Conservation (phyloP, 2,113 vertebrate genomes). For the Lanius ludovicianus region DNA sequence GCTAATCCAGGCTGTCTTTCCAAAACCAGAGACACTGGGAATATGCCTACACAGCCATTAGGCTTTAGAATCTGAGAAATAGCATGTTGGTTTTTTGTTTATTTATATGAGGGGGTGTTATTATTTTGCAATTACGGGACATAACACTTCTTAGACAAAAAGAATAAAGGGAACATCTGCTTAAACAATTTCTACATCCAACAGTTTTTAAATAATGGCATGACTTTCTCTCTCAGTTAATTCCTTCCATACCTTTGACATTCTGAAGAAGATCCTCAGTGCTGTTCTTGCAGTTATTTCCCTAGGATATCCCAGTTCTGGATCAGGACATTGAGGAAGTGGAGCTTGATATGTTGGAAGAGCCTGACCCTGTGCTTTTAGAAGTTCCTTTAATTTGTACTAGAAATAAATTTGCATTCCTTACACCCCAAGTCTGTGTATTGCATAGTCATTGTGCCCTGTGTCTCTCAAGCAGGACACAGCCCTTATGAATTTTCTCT, state of each 20-base stretch:
- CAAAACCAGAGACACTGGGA: not conserved
- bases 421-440: not conserved
- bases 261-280: not conserved
- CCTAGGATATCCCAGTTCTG: not conserved
- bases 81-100: not conserved
- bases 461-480: not conserved
- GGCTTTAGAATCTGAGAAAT: not conserved
- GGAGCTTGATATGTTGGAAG: not conserved
- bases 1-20: not conserved
- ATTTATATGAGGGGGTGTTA: not conserved
- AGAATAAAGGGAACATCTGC: not conserved
- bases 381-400: not conserved
- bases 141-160: not conserved
- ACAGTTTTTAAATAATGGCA: not conserved
- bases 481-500: not conserved
- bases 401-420: not conserved
- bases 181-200: not conserved
- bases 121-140: not conserved
- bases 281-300: not conserved
- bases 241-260: not conserved
- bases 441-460: not conserved
- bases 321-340: not conserved
- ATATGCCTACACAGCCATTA: not conserved
- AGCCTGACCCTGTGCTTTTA: not conserved
- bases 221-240: not conserved